These are phyloP conservation scores for Tamandua tetradactyla DNA, from an alignment of 2,797 vertebrate species.

Conservation along the genomic window DNA sequence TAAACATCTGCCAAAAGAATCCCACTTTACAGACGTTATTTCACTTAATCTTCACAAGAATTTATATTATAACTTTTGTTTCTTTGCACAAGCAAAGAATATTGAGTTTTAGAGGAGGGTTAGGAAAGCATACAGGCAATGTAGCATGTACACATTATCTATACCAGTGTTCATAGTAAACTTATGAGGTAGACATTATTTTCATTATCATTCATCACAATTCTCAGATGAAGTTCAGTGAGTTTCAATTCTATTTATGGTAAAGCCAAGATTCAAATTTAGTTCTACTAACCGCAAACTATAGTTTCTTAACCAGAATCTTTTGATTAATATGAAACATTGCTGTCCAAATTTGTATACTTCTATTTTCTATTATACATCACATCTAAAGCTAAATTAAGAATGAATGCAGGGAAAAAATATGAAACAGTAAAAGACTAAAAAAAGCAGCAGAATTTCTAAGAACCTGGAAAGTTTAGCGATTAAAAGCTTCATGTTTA, in stretches of 20 bases:
- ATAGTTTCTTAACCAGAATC: neutral
- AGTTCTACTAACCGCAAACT: neutral
- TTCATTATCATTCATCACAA: neutral
- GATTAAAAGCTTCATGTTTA: constrained; percentile 69
- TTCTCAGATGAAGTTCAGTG: neutral
- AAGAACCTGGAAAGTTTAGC: constrained; percentile 68
- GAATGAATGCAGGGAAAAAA: neutral
- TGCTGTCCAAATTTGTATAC: neutral
- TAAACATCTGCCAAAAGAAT: neutral
- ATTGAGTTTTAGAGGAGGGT: neutral
- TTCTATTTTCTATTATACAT: constrained; percentile 2
- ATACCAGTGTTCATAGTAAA: neutral
- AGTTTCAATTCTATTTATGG: neutral
- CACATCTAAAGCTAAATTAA: constrained; percentile 25
- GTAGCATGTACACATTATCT: neutral
- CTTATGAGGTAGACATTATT: neutral
- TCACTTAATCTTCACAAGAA: neutral
- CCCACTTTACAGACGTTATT: neutral
- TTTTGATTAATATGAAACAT: constrained; percentile 24
- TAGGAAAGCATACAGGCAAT: neutral
- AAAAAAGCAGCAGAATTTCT: constrained; percentile 58
- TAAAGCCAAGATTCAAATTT: neutral
- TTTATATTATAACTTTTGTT: neutral
- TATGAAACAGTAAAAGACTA: constrained; percentile 49
- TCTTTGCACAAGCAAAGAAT: neutral